phyloP scores from a whole-genome alignment of 1,140 invertebrate species.

The Bombus superbus region DNA sequence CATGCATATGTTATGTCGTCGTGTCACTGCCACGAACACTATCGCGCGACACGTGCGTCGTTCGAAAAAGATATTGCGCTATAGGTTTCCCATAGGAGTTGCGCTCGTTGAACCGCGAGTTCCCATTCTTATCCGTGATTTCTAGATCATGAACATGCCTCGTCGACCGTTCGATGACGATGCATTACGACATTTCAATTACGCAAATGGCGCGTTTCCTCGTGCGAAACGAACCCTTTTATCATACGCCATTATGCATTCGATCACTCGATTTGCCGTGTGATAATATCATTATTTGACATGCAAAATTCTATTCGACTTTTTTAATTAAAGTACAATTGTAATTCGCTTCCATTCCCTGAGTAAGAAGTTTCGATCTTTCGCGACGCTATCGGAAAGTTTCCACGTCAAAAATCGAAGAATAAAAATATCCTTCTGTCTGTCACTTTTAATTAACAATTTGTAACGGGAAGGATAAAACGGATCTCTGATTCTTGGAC shows the following conservation, averaged over 20 bases:
- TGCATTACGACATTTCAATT: constrained; percentile 9
- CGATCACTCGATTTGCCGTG: background rate
- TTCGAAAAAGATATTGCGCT: constrained; percentile 2
- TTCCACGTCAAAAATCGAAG: background rate
- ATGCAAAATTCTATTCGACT: background rate
- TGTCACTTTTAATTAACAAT: background rate
- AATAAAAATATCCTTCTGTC: background rate
- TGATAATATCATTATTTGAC: background rate
- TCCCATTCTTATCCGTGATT: constrained; percentile 1
- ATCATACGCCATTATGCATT: background rate
- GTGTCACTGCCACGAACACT: background rate
- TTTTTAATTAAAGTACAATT: background rate
- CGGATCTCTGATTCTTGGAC: background rate
- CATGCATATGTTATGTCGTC: constrained; percentile 57
- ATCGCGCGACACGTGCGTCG: constrained; percentile 18
- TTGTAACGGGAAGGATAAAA: background rate
- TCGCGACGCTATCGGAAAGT: background rate
- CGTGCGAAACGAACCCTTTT: background rate
- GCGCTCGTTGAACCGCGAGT: background rate
- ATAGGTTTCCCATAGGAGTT: background rate
- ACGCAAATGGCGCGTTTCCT: background rate
- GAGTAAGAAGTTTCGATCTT: background rate
- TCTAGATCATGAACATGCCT: background rate
- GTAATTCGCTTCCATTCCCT: background rate
- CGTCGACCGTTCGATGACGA: background rate